Conservation (phyloP, 2,113 vertebrate species). For the Circaetus gallicus region DNA sequence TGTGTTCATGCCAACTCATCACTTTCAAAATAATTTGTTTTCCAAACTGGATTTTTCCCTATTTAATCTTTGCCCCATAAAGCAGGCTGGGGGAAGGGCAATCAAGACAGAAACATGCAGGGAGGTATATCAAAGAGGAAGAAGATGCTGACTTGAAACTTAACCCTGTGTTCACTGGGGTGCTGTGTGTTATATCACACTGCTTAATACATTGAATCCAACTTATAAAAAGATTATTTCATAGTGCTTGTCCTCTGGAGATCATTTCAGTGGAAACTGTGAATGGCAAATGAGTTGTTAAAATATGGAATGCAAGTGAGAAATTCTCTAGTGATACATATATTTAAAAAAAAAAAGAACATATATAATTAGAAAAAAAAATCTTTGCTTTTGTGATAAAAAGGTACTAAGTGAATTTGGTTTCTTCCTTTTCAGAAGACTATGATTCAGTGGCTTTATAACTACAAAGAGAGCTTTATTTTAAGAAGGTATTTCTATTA, state of each 20-base stretch:
- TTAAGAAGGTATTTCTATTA: not conserved
- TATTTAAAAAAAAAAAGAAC: fast-evolving
- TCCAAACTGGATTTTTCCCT: not conserved
- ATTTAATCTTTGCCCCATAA: conserved; percentile 1
- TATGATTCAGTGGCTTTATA: not conserved
- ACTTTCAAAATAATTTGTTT: not conserved
- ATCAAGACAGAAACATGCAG: not conserved
- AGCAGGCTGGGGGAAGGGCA: not conserved
- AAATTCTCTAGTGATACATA: not conserved
- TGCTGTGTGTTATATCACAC: not conserved
- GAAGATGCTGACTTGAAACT: conserved; percentile 31
- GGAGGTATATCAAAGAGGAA: not conserved
- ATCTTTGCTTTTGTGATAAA: not conserved
- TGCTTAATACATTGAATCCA: not conserved
- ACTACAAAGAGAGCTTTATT: not conserved
- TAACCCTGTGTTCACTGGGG: conserved; percentile 13
- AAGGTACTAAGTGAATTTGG: not conserved
- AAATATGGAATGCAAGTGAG: not conserved
- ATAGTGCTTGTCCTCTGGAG: not conserved
- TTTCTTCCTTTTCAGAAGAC: not conserved
- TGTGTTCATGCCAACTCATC: not conserved
- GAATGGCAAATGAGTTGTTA: not conserved
- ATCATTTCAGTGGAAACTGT: not conserved
- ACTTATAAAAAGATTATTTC: not conserved
- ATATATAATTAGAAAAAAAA: not conserved